phyloP scores from a whole-genome alignment of 23 tunicate genomes.

The Clavelina lepadiformis region DNA sequence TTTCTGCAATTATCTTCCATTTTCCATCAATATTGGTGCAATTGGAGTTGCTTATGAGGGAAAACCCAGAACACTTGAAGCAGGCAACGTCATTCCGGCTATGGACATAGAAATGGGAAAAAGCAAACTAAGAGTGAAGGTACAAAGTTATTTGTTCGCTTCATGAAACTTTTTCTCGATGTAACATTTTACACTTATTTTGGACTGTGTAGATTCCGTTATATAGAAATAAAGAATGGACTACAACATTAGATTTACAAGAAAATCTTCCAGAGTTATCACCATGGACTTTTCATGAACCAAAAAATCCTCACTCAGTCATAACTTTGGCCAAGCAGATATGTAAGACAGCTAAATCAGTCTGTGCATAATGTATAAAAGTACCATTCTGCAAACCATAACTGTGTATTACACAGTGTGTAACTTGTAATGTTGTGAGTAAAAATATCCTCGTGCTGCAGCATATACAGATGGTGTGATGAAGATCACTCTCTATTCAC shows the following conservation, averaged over 20 bases:
- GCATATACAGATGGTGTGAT: conserved; percentile 48
- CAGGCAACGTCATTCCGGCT: conserved; percentile 36
- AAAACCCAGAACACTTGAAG: conserved; percentile 19
- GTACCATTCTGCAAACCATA: background rate
- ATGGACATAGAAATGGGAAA: conserved; percentile 46
- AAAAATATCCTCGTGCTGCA: too few species aligned
- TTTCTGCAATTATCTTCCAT: conserved; percentile 59
- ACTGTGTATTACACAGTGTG: background rate
- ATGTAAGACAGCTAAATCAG: conserved; percentile 23
- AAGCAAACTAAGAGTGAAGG: conserved; percentile 33
- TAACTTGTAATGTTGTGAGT: too few species aligned
- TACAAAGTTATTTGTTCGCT: background rate
- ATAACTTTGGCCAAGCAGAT: conserved; percentile 64
- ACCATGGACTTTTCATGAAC: conserved; percentile 44
- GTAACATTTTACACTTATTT: background rate
- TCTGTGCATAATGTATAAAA: too few species aligned
- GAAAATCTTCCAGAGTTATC: conserved; percentile 29
- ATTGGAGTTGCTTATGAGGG: conserved; percentile 13
- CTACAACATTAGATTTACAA: conserved; percentile 1
- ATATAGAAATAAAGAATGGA: conserved; percentile 34
- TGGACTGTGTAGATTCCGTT: background rate
- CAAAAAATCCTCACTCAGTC: background rate
- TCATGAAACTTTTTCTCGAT: background rate
- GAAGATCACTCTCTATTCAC: conserved; percentile 54
- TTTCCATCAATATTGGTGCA: conserved; percentile 14